Percentiles rank a stretch among this genome's conserved stretches.
Evolutionary conservation across 2,113 vertebrate genomes (phyloP).

Genomic region (Ovis canadensis): DNA sequence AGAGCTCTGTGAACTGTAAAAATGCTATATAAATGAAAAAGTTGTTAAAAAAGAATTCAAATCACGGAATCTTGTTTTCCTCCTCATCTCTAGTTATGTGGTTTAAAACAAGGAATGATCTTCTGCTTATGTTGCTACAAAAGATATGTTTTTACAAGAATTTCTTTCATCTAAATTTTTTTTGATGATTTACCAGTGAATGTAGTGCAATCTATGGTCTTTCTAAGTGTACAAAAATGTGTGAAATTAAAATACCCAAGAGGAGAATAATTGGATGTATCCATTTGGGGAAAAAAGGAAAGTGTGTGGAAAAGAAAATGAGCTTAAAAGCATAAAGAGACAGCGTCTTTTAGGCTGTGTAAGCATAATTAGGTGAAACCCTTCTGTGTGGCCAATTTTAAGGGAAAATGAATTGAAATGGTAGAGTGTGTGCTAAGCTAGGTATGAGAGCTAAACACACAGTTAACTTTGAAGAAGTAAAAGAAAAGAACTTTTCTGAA

Average conservation of each 20-base stretch:
- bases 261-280: slow-evolving; percentile 52
- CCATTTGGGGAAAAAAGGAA: slow-evolving; percentile 35
- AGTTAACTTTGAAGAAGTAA: slow-evolving; percentile 21
- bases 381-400: slow-evolving; percentile 37
- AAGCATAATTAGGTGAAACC: slow-evolving; percentile 51
- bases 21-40: slow-evolving; percentile 9
- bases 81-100: not conserved
- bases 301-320: slow-evolving; percentile 47
- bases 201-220: slow-evolving; percentile 33
- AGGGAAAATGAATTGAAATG: slow-evolving; percentile 59
- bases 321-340: slow-evolving; percentile 57
- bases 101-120: slow-evolving; percentile 30
- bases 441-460: not conserved
- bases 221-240: slow-evolving; percentile 59
- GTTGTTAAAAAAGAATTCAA: not conserved
- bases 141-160: slow-evolving; percentile 42
- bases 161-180: slow-evolving; percentile 51
- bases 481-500: not conserved
- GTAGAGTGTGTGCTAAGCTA: not conserved
- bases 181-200: slow-evolving; percentile 51
- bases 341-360: not conserved
- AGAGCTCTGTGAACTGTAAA: not conserved
- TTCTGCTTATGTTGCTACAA: slow-evolving; percentile 25
- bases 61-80: not conserved
- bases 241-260: slow-evolving; percentile 52